These are phyloP conservation scores for Cataglyphis hispanica DNA, from an alignment of 1,140 invertebrate genomes.

Conservation along the genomic window DNA sequence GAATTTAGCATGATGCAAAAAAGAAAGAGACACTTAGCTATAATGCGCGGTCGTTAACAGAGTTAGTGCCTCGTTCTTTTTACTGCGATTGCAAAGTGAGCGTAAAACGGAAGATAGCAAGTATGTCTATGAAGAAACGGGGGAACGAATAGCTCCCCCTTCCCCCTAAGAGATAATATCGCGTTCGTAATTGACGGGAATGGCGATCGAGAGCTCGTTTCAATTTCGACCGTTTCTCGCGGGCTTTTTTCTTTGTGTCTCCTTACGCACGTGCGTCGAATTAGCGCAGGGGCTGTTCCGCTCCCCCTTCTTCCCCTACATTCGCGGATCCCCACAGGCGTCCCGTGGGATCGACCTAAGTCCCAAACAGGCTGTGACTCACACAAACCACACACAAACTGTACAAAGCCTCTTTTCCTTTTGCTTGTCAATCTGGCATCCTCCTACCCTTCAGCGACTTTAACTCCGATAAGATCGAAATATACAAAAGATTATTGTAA, in stretches of 20 bases:
- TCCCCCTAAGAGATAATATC: constrained; percentile 43
- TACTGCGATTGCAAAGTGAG: constrained; percentile 29
- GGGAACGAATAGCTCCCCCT: not conserved
- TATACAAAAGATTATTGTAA: constrained; percentile 2
- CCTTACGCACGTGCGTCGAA: constrained; percentile 80
- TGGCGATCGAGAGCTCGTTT: constrained; percentile 61
- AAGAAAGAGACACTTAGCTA: not conserved
- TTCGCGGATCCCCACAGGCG: constrained; percentile 38
- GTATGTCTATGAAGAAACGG: not conserved
- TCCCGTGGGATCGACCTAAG: constrained; percentile 67
- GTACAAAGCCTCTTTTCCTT: constrained; percentile 28
- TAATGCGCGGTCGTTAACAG: constrained; percentile 36
- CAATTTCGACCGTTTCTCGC: constrained; percentile 59
- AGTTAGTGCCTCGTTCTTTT: constrained; percentile 51
- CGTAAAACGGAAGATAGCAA: constrained; percentile 15
- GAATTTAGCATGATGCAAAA: not conserved
- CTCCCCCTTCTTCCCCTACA: not conserved
- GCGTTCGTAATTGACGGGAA: constrained; percentile 30
- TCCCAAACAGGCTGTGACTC: constrained; percentile 65
- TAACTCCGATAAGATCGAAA: constrained; percentile 21
- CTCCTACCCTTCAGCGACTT: constrained; percentile 6
- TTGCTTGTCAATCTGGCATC: constrained; percentile 13
- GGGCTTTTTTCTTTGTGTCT: constrained; percentile 50
- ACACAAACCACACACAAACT: constrained; percentile 61
- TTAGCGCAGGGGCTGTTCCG: constrained; percentile 69